phyloP scores from a whole-genome alignment of 1,140 invertebrate genomes.

The Trichonephila clavata region DNA sequence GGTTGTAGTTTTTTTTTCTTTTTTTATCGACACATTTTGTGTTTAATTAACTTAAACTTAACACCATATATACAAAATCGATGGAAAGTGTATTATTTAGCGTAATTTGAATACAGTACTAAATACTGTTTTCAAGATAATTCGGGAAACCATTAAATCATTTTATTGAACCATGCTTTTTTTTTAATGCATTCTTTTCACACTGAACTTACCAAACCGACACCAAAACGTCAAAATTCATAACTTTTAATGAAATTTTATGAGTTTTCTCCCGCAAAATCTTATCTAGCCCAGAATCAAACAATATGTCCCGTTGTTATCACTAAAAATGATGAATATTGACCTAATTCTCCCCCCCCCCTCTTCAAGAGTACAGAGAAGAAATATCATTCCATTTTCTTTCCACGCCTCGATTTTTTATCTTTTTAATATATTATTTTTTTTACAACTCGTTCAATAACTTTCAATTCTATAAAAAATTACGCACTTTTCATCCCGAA shows the following conservation, averaged over 20 bases:
- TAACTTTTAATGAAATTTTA: not conserved
- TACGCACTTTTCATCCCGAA: not conserved
- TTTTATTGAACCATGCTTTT: too few relatives aligned
- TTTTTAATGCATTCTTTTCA: too few relatives aligned
- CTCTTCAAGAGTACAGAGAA: not conserved
- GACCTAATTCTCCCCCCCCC: not conserved
- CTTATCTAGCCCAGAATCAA: not conserved
- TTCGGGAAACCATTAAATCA: too few relatives aligned
- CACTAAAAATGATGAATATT: not conserved
- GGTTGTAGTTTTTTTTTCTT: too few relatives aligned
- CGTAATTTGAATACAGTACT: too few relatives aligned
- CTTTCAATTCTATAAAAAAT: not conserved
- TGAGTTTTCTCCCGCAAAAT: not conserved
- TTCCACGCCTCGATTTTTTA: not conserved
- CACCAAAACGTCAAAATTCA: too few relatives aligned
- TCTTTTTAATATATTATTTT: constrained; percentile 42
- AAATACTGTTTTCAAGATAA: too few relatives aligned
- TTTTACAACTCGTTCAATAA: not conserved
- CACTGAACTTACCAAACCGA: too few relatives aligned
- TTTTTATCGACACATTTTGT: too few relatives aligned
- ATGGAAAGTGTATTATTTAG: too few relatives aligned
- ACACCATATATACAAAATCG: too few relatives aligned
- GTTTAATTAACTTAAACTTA: too few relatives aligned
- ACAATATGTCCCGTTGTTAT: constrained; percentile 24
- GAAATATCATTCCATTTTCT: not conserved